phyloP scores from a whole-genome alignment of 1,140 invertebrate species.

The Lordiphosa stackelbergi region DNA sequence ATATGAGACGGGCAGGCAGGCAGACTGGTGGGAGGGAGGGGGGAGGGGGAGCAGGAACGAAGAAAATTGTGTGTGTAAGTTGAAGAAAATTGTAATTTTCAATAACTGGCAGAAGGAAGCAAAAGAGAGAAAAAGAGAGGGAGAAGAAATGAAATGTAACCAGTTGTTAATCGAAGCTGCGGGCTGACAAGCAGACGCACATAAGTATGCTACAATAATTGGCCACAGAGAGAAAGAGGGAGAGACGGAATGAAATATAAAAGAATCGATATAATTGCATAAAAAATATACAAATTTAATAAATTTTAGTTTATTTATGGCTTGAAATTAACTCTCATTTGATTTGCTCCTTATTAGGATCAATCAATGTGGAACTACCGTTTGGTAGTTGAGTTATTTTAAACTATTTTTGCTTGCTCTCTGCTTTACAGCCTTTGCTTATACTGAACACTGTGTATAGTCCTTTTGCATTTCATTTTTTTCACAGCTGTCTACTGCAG shows the following conservation, averaged over 20 bases:
- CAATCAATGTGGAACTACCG: no score
- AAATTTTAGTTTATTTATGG: no score
- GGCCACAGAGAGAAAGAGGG: background rate
- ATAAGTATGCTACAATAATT: conserved; percentile 18
- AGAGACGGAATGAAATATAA: background rate
- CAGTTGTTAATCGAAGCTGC: conserved; percentile 18
- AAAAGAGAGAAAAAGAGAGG: conserved; percentile 19
- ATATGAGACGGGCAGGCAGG: conserved; percentile 12
- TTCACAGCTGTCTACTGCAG: conserved; percentile 14
- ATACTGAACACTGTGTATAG: background rate
- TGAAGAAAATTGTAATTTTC: conserved; percentile 39
- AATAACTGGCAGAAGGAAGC: conserved; percentile 26
- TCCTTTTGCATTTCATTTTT: no score
- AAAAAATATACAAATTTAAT: no score
- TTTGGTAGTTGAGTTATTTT: no score
- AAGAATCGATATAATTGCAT: no score
- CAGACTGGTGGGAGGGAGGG: no score
- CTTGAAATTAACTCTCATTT: no score
- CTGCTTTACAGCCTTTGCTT: no score
- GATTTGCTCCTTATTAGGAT: no score
- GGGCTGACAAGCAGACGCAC: conserved; percentile 6
- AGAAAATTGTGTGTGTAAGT: conserved; percentile 8
- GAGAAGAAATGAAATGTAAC: conserved; percentile 11
- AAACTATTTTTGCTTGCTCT: no score
- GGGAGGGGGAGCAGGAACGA: background rate